Percentiles rank a stretch among this genome's conserved stretches.
phyloP scores from a whole-genome alignment of 2,888 invertebrate genomes.

The Atethmia centrago region DNA sequence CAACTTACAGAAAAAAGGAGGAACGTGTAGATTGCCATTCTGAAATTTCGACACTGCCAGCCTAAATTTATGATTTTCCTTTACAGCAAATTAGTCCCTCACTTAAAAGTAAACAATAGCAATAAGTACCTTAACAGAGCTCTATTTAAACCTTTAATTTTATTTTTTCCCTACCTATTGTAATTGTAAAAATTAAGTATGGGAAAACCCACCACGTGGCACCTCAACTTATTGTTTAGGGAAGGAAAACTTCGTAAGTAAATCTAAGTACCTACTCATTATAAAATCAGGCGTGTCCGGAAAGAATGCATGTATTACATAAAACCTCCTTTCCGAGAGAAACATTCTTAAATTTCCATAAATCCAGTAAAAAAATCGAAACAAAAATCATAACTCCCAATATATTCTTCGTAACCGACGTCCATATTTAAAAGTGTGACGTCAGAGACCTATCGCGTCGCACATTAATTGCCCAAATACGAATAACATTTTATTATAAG shows the following conservation, averaged over 20 bases:
- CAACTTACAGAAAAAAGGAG: no score
- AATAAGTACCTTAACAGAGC: background rate
- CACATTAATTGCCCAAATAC: slow-evolving; percentile 83
- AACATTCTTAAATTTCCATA: slow-evolving; percentile 11
- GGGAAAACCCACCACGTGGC: slow-evolving; percentile 12
- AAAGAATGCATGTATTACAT: background rate
- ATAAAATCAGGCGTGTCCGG: slow-evolving; percentile 16
- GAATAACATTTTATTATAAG: slow-evolving; percentile 74
- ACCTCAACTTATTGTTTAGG: background rate
- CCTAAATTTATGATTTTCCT: background rate
- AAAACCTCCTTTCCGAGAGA: background rate
- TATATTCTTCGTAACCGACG: slow-evolving; percentile 37
- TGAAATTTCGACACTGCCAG: background rate
- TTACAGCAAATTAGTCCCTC: background rate
- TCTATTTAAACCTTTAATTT: background rate
- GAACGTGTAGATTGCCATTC: background rate
- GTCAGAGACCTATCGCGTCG: slow-evolving; percentile 71
- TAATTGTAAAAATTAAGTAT: background rate
- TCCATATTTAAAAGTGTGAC: slow-evolving; percentile 61
- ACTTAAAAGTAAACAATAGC: background rate
- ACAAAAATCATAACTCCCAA: slow-evolving; percentile 1
- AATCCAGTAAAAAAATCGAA: slow-evolving; percentile 9
- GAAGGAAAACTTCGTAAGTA: slow-evolving; percentile 20
- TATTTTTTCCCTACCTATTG: background rate
- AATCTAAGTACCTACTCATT: slow-evolving; percentile 13